Conservation (phyloP, 2,797 vertebrate genomes). For the Meda fulgida region DNA sequence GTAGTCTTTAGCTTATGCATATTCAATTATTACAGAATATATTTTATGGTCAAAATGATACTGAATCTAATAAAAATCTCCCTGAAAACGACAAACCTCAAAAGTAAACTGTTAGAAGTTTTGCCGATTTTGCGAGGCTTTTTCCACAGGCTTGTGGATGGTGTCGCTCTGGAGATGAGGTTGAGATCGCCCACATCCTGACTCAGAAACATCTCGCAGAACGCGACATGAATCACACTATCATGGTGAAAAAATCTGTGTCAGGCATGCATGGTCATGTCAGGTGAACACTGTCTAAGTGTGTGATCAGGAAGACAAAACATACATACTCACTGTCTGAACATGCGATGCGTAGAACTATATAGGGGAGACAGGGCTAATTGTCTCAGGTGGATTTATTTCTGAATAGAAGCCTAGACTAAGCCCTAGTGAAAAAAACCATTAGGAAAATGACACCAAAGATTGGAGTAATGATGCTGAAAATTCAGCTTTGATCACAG, state of each 20-base stretch:
- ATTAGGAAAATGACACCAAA: no score
- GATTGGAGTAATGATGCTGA: neutral
- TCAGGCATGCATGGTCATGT: conserved; percentile 29
- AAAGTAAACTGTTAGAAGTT: neutral
- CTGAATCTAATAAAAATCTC: neutral
- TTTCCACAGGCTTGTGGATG: neutral
- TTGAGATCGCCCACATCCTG: conserved; percentile 12
- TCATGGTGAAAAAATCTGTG: neutral
- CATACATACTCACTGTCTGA: conserved; percentile 30
- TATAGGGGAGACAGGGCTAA: neutral
- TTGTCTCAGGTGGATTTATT: neutral
- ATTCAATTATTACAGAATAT: neutral
- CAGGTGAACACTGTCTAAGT: conserved; percentile 6
- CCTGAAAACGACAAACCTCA: neutral
- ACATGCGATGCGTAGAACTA: neutral
- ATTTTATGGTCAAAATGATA: neutral
- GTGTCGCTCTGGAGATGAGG: neutral
- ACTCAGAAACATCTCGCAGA: neutral
- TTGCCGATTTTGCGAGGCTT: neutral
- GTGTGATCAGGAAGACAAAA: conserved; percentile 30
- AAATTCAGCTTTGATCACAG: neutral
- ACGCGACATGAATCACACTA: neutral
- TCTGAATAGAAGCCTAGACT: neutral
- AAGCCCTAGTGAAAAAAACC: no score
- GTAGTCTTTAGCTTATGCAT: neutral